phyloP scores from a whole-genome alignment of 2,113 vertebrate genomes.

The Charadrius vociferus region DNA sequence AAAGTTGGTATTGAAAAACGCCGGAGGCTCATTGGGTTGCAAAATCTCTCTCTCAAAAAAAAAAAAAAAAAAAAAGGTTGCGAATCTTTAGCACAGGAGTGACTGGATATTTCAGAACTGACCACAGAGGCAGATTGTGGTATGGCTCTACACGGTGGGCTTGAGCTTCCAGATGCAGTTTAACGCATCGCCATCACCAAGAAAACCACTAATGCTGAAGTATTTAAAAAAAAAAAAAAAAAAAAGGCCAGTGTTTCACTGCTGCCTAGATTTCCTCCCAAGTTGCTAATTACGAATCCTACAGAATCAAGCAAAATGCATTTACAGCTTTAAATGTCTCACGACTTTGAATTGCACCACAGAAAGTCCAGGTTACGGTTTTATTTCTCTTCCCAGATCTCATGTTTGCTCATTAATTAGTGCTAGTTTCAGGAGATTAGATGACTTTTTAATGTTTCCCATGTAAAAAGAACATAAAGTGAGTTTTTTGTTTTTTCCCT shows the following conservation, averaged over 20 bases:
- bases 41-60: not conserved
- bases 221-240: not conserved
- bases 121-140: not conserved
- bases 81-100: not conserved
- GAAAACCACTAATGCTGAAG: not conserved
- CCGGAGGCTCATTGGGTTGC: not conserved
- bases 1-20: not conserved
- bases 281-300: not conserved
- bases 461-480: not conserved
- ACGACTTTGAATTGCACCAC: not conserved
- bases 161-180: not conserved
- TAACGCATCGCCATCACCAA: not conserved
- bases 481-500: not conserved
- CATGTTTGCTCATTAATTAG: not conserved
- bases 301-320: not conserved
- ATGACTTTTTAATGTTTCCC: slow-evolving; percentile 5
- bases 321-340: not conserved
- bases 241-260: not conserved
- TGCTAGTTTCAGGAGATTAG: not conserved
- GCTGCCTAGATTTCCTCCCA: not conserved
- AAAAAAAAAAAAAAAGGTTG: not conserved
- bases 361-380: not conserved
- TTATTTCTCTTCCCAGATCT: not conserved
- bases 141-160: not conserved
- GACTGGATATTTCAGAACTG: not conserved